Evolutionary conservation across 1,140 invertebrate species (phyloP).

Genomic region (Phymastichus coffea): DNA sequence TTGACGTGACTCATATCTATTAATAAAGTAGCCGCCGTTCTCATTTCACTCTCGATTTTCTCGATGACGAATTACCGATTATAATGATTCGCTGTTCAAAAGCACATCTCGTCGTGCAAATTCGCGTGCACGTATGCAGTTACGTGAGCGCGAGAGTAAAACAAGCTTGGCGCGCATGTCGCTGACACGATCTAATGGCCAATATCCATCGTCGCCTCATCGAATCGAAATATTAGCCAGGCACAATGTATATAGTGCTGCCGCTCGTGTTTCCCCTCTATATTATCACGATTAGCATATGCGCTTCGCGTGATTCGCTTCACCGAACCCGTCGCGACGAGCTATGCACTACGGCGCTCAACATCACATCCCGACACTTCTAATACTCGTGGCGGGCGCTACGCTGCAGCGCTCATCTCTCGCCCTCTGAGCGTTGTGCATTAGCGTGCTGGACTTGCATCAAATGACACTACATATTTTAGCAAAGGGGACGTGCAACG

Average conservation of each 20-base stretch:
- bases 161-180: constrained; percentile 10
- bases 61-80: no score
- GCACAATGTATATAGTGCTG: not conserved
- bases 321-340: constrained; percentile 9
- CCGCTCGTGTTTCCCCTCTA: not conserved
- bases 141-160: no score
- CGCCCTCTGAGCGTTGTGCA: not conserved
- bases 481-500: no score
- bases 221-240: constrained; percentile 13
- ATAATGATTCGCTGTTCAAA: no score
- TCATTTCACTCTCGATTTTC: no score
- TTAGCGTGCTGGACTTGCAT: not conserved
- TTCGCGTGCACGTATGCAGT: no score
- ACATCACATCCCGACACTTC: no score
- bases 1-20: no score
- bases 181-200: constrained; percentile 26
- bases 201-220: constrained; percentile 19
- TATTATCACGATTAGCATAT: constrained; percentile 30
- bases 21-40: no score
- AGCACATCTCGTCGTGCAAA: no score
- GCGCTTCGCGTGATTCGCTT: not conserved
- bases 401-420: not conserved
- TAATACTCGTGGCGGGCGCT: not conserved
- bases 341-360: not conserved
- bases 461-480: no score